A percentile compares a stretch with the other conserved stretches of the same genome.
phyloP scores from a whole-genome alignment of 2,797 vertebrate species.

The Salarias fasciatus region DNA sequence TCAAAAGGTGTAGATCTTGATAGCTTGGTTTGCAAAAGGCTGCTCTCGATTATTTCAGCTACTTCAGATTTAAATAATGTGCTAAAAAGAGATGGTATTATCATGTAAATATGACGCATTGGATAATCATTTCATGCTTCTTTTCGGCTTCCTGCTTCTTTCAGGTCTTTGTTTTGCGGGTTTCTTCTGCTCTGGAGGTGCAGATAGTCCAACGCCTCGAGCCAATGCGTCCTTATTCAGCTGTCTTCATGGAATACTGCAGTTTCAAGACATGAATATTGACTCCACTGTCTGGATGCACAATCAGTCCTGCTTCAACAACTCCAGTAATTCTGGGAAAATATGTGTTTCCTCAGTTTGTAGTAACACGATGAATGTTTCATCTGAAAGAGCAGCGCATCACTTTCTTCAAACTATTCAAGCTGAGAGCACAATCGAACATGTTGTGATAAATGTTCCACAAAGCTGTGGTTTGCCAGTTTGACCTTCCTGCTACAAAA shows the following conservation, averaged over 20 bases:
- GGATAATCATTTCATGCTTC: background rate
- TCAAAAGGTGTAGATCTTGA: too few species aligned
- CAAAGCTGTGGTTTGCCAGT: slow-evolving; percentile 19
- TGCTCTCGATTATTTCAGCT: too few species aligned
- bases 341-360: slow-evolving; percentile 21
- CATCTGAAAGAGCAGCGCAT: slow-evolving; percentile 25
- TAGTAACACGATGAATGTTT: slow-evolving; percentile 36
- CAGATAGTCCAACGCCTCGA: slow-evolving; percentile 75
- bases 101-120: background rate
- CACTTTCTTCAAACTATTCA: slow-evolving; percentile 33
- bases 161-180: slow-evolving; percentile 85
- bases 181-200: slow-evolving; percentile 83
- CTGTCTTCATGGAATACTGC: slow-evolving; percentile 79
- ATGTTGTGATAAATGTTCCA: slow-evolving; percentile 36
- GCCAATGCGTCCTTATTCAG: slow-evolving; percentile 64
- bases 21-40: too few species aligned
- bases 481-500: slow-evolving; percentile 34
- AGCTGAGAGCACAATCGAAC: slow-evolving; percentile 4
- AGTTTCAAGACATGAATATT: slow-evolving; percentile 44
- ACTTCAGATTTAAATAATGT: too few species aligned
- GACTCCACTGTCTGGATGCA: slow-evolving; percentile 53
- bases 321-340: slow-evolving; percentile 57
- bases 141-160: slow-evolving; percentile 5
- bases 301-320: slow-evolving; percentile 62
- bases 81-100: background rate